Percentiles rank a stretch among this genome's conserved stretches.
phyloP scores from a whole-genome alignment of 2,888 invertebrate genomes.

The Athetis lepigone region DNA sequence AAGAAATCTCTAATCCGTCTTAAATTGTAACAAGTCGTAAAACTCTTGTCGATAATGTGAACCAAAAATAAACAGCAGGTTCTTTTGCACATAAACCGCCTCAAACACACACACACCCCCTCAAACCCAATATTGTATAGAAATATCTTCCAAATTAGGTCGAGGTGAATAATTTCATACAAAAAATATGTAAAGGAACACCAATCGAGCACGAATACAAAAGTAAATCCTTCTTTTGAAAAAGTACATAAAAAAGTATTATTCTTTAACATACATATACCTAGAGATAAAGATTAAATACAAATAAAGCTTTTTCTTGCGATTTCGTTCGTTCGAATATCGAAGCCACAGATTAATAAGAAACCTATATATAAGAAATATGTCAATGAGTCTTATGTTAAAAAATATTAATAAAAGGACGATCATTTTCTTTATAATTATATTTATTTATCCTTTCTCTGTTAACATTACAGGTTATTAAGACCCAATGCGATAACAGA shows the following conservation, averaged over 20 bases:
- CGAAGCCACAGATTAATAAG: too few species aligned
- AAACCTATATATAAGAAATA: too few species aligned
- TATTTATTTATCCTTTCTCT: too few species aligned
- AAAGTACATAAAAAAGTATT: not conserved
- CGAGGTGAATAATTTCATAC: not conserved
- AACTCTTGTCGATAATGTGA: not conserved
- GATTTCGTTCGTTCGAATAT: too few species aligned
- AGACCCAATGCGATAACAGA: too few species aligned
- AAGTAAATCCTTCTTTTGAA: constrained; percentile 26
- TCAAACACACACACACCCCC: not conserved
- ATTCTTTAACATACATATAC: not conserved
- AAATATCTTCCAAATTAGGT: not conserved
- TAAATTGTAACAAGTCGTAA: too few species aligned
- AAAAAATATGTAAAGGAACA: constrained; percentile 20
- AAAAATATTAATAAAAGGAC: too few species aligned
- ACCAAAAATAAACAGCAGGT: not conserved
- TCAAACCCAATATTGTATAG: not conserved
- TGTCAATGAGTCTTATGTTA: too few species aligned
- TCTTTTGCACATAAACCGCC: not conserved
- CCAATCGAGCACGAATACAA: not conserved
- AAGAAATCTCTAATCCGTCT: too few species aligned
- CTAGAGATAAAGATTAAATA: not conserved
- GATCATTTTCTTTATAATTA: too few species aligned
- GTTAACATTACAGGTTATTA: too few species aligned
- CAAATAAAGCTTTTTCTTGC: too few species aligned